These are phyloP conservation scores for Caenorhabditis zanzibari DNA, from an alignment of 2,888 invertebrate genomes.

Conservation along the genomic window DNA sequence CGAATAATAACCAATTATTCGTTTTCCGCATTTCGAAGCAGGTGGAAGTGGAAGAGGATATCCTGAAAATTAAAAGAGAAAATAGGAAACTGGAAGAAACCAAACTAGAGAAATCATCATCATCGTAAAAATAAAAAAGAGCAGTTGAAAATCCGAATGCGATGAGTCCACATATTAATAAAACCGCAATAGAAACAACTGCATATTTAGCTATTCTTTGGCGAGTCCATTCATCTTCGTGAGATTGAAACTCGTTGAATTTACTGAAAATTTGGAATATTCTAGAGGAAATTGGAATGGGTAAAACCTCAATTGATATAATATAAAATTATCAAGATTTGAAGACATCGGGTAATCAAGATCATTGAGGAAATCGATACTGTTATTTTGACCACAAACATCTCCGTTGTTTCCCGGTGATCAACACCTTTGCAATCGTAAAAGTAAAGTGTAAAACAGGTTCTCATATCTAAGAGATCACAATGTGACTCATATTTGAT, in stretches of 20 bases:
- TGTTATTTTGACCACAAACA: too few species aligned
- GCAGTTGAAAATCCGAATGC: conserved; percentile 14
- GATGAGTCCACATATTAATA: neutral
- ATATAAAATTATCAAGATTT: neutral
- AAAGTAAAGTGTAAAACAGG: too few species aligned
- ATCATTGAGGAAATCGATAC: too few species aligned
- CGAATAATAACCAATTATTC: conserved; percentile 16
- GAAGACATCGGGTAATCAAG: conserved; percentile 6
- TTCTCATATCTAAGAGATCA: too few species aligned
- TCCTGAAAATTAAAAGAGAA: neutral
- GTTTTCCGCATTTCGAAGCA: conserved; percentile 12
- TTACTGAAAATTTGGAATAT: neutral
- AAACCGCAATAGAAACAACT: neutral
- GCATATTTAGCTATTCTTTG: conserved; percentile 8
- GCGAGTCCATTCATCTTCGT: neutral
- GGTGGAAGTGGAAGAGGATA: neutral
- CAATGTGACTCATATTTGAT: too few species aligned
- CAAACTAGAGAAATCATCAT: neutral
- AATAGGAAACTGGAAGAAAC: neutral
- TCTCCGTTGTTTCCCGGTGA: too few species aligned
- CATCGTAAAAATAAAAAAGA: conserved; percentile 20
- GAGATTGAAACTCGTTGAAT: neutral
- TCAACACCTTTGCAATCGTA: too few species aligned
- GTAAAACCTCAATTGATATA: conserved; percentile 13
- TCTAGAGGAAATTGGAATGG: neutral